Evolutionary conservation across 2,888 invertebrate genomes (phyloP), one percentile per base, ranked within the genome.

Genomic region (Erebia ligea): DNA sequence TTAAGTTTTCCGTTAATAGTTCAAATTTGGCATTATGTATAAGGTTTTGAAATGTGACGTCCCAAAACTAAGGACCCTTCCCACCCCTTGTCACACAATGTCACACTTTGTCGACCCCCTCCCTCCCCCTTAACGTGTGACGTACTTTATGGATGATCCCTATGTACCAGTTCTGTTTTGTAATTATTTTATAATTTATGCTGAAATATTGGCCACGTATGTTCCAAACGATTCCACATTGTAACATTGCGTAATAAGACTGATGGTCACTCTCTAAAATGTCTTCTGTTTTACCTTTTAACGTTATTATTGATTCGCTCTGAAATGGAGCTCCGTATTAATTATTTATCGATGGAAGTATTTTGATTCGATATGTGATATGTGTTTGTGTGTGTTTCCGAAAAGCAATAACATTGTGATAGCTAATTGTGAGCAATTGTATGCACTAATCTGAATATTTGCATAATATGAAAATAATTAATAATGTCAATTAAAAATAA

Each of bases 351-450:
- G 80, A 78, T 81, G 79, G 82, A 86, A 85, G 84, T 86, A 86
- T 89, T 89, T 52, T 85, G 85, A 84, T 88, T 87, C 87, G 81
- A 86, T 86, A 87, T 92, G 92, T 92, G 92, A 92, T 92, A 92
- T 87, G 85, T 86, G 84, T 87, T 89, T 83, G 86, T 84, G 90
- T 86, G 86, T 90, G 88, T 91, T 86, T 89, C 88, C 84, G 86
- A 86, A 88, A 91, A 92, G 92, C 92, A 92, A 92, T 92, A 92
- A 88, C 83, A 82, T 88, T 92, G 92, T 92, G 92, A 92, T 92
- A 92, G 83, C 84, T 86, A 86, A 83, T 84, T 82, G 80, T 83
- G 85, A 76, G 77, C 84, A 84, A 83, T 84, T 86, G 83, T 86
- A 84, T 84, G 84, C 83, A 78, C 77, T 85, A 82, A 80, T 81